Conservation (phyloP, 2,888 invertebrate genomes). For the Kuschelorhynchus macadamiae region DNA sequence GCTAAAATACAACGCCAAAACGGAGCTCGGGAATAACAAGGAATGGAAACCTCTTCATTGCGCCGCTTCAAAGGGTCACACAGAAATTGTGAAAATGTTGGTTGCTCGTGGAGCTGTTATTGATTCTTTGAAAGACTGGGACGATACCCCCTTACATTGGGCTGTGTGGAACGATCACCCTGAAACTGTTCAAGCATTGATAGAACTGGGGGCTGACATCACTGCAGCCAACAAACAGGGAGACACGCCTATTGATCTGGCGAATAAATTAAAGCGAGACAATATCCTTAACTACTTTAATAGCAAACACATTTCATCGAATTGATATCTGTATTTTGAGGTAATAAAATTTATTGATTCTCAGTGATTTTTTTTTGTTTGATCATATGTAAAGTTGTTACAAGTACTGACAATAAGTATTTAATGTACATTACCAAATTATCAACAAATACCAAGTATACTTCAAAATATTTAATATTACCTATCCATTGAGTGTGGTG, state of each 20-base stretch:
- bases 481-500: no score
- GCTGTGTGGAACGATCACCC: not conserved
- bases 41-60: constrained; percentile 1
- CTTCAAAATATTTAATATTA: no score
- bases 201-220: not conserved
- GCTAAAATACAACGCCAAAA: not conserved
- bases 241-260: not conserved
- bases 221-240: not conserved
- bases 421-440: no score
- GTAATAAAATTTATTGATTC: no score
- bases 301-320: no score
- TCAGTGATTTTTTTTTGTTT: no score
- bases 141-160: constrained; percentile 10
- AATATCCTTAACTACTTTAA: no score
- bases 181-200: not conserved
- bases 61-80: not conserved
- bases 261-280: no score
- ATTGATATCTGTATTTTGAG: no score
- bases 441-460: no score
- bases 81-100: constrained; percentile 14
- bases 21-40: not conserved
- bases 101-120: not conserved
- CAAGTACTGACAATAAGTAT: no score
- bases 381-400: no score
- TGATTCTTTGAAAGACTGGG: not conserved